Evolutionary conservation across 2,888 invertebrate genomes (phyloP).

Genomic region (Oasisia sp.): DNA sequence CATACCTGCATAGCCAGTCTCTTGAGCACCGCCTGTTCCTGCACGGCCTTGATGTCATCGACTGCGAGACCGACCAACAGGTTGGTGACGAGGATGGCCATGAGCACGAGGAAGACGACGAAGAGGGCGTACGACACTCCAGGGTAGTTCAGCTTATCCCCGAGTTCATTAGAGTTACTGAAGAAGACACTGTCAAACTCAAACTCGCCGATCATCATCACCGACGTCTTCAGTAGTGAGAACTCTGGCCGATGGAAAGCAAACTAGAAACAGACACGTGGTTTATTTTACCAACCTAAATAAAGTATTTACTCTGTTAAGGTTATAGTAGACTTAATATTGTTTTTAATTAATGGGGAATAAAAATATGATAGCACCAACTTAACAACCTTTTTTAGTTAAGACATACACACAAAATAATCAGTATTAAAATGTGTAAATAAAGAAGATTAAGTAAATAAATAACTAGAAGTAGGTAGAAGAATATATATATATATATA

Average conservation of each 20-base stretch:
- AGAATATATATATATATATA: too few relatives aligned
- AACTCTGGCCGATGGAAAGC: constrained; percentile 52
- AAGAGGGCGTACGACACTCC: constrained; percentile 65
- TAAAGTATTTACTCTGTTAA: too few relatives aligned
- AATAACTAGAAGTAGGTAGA: too few relatives aligned
- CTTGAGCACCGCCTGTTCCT: constrained; percentile 68
- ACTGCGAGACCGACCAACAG: constrained; percentile 69
- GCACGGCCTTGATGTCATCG: constrained; percentile 70
- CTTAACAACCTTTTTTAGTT: too few relatives aligned
- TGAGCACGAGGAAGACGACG: constrained; percentile 59
- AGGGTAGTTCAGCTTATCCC: constrained; percentile 45
- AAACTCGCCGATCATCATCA: constrained; percentile 66
- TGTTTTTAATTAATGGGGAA: too few relatives aligned
- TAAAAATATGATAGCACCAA: too few relatives aligned
- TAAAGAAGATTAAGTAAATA: too few relatives aligned
- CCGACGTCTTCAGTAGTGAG: constrained; percentile 60
- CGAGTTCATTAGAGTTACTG: not conserved
- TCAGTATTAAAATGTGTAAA: too few relatives aligned
- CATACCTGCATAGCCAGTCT: constrained; percentile 63
- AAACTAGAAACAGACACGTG: constrained; percentile 34
- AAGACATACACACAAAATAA: too few relatives aligned
- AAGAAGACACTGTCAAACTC: constrained; percentile 57
- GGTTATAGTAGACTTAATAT: too few relatives aligned
- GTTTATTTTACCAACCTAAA: too few relatives aligned
- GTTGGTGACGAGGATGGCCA: constrained; percentile 66